phyloP scores from a whole-genome alignment of 2,113 vertebrate species.

The Cervus canadensis region DNA sequence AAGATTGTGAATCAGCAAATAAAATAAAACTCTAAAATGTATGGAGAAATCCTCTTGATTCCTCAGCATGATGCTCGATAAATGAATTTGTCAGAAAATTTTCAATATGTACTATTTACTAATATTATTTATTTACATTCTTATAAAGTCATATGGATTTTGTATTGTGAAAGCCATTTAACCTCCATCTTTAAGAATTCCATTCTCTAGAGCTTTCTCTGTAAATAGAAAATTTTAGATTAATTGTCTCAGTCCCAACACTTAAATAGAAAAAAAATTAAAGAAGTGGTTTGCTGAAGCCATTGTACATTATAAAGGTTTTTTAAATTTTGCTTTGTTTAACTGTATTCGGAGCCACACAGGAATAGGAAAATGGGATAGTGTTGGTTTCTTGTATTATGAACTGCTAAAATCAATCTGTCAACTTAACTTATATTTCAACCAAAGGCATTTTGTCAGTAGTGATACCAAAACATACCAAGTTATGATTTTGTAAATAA shows the following conservation, averaged over 20 bases:
- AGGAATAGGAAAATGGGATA: neutral
- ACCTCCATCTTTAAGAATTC: neutral
- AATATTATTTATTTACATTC: constrained; percentile 40
- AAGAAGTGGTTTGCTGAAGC: constrained; percentile 6
- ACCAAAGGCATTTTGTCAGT: neutral
- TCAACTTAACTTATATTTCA: neutral
- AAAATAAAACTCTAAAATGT: constrained; percentile 34
- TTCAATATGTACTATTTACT: neutral
- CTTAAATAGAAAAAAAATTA: neutral
- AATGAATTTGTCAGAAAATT: constrained; percentile 18
- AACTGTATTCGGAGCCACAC: neutral
- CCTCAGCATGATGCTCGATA: neutral
- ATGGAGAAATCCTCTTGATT: neutral
- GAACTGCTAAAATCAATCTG: constrained; percentile 27
- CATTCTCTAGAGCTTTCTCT: neutral
- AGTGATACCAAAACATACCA: constrained; percentile 2
- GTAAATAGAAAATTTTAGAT: constrained; percentile 39
- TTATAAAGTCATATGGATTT: constrained; percentile 8
- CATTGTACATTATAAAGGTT: neutral
- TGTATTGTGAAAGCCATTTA: constrained; percentile 19
- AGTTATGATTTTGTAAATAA: constrained; percentile 49
- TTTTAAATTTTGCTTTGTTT: neutral
- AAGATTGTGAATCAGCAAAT: constrained; percentile 19
- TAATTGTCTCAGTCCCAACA: neutral
- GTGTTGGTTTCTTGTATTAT: constrained; percentile 13